Conservation (phyloP, 2,888 invertebrate species). For the Callosobruchus maculatus region DNA sequence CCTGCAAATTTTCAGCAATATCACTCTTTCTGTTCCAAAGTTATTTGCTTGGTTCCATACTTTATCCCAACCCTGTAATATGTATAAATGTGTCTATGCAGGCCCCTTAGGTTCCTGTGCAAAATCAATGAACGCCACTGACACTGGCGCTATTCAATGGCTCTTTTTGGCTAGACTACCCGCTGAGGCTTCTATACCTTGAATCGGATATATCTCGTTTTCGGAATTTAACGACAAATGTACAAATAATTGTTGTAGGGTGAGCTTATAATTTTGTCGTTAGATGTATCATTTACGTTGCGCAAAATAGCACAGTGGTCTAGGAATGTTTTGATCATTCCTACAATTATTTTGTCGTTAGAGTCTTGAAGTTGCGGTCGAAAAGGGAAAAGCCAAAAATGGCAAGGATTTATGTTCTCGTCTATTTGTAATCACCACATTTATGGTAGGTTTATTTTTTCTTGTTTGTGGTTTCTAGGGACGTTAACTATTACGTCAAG, state of each 20-base stretch:
- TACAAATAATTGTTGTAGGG: not conserved
- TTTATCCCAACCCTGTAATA: no score
- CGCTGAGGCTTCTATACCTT: not conserved
- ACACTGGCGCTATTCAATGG: no score
- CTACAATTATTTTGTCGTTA: not conserved
- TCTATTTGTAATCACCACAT: not conserved
- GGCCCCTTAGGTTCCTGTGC: no score
- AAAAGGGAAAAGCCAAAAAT: not conserved
- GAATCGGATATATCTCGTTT: not conserved
- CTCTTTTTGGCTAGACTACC: not conserved
- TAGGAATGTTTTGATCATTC: not conserved
- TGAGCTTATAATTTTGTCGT: not conserved
- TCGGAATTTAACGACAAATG: not conserved
- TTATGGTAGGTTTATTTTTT: not conserved
- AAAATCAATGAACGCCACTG: no score
- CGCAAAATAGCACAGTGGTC: not conserved
- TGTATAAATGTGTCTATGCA: no score
- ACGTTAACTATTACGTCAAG: no score
- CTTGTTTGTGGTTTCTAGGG: not conserved
- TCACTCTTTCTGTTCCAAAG: no score
- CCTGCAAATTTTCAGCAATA: no score
- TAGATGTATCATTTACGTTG: not conserved
- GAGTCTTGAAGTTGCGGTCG: not conserved
- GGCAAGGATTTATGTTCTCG: not conserved
- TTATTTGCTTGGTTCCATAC: no score